Evolutionary conservation across 1,140 invertebrate species (phyloP).

Genomic region (Hypsibius dujardini): DNA sequence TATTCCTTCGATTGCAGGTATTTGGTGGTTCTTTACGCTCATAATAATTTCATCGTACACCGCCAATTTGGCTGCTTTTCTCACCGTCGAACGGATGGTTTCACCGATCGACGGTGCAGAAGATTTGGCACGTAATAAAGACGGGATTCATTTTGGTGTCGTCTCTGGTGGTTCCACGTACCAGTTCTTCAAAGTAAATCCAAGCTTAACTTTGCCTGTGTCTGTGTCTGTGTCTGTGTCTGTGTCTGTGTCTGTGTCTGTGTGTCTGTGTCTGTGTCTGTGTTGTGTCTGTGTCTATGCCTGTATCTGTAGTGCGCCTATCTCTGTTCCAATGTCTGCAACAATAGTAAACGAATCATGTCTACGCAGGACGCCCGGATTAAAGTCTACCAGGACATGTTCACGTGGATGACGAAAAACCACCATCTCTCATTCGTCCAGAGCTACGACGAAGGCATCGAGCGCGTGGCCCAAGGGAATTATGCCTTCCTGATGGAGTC

Average conservation of each 20-base stretch:
- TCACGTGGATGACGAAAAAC: conserved; percentile 52
- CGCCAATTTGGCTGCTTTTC: conserved; percentile 87
- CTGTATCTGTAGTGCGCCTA: too few species aligned
- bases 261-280: too few species aligned
- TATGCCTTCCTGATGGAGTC: conserved; percentile 98
- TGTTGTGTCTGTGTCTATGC: too few species aligned
- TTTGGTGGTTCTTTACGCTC: conserved; percentile 98
- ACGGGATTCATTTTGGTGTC: conserved; percentile 79
- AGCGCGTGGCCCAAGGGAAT: conserved; percentile 62
- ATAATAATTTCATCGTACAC: conserved; percentile 97
- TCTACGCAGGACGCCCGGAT: conserved; percentile 68
- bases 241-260: too few species aligned
- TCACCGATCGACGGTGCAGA: conserved; percentile 89
- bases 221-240: too few species aligned
- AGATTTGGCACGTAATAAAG: conserved; percentile 70
- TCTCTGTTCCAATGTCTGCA: too few species aligned
- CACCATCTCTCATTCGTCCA: conserved; percentile 64
- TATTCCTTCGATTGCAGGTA: conserved; percentile 36
- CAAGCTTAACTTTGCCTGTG: too few species aligned
- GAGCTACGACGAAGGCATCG: conserved; percentile 70
- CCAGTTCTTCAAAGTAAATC: conserved; percentile 86
- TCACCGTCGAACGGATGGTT: conserved; percentile 88
- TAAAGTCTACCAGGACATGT: conserved; percentile 70
- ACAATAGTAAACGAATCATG: conserved; percentile 16
- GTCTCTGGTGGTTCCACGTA: conserved; percentile 80